These are phyloP conservation scores for Habropoda laboriosa DNA, from an alignment of 1,140 invertebrate genomes.

Conservation along the genomic window DNA sequence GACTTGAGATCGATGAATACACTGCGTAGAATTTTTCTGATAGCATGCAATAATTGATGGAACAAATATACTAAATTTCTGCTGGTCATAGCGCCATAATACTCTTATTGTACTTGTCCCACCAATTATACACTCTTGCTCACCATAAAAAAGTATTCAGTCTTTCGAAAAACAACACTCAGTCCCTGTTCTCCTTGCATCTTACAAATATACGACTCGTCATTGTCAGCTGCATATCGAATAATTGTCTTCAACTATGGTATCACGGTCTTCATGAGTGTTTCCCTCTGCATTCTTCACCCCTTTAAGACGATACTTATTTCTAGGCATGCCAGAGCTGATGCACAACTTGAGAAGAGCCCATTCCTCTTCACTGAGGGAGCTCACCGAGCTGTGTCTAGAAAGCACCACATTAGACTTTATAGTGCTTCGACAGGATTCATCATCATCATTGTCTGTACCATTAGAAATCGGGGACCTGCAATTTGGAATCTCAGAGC, in stretches of 20 bases:
- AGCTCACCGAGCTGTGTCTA: constrained; percentile 44
- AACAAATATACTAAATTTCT: too few relatives aligned
- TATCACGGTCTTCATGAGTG: constrained; percentile 40
- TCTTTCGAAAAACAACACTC: constrained; percentile 15
- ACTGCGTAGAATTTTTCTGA: too few relatives aligned
- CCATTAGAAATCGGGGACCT: constrained; percentile 28
- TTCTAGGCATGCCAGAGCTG: constrained; percentile 48
- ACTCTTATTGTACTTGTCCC: background rate
- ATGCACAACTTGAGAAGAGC: constrained; percentile 50
- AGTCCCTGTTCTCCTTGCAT: constrained; percentile 11
- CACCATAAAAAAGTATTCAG: constrained; percentile 51
- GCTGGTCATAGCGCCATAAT: background rate
- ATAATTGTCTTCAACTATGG: constrained; percentile 54
- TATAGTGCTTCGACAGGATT: background rate
- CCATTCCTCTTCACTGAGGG: constrained; percentile 52
- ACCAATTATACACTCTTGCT: background rate
- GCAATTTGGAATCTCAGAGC: constrained; percentile 26
- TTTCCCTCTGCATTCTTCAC: constrained; percentile 29
- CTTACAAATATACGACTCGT: constrained; percentile 59
- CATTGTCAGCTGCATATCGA: constrained; percentile 60
- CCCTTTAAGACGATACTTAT: constrained; percentile 47
- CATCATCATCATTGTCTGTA: constrained; percentile 36
- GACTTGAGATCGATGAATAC: too few relatives aligned
- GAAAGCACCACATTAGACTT: constrained; percentile 35
- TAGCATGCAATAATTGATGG: too few relatives aligned